Evolutionary conservation across 2,888 invertebrate species (phyloP).

Genomic region (Marronus borbonicus): DNA sequence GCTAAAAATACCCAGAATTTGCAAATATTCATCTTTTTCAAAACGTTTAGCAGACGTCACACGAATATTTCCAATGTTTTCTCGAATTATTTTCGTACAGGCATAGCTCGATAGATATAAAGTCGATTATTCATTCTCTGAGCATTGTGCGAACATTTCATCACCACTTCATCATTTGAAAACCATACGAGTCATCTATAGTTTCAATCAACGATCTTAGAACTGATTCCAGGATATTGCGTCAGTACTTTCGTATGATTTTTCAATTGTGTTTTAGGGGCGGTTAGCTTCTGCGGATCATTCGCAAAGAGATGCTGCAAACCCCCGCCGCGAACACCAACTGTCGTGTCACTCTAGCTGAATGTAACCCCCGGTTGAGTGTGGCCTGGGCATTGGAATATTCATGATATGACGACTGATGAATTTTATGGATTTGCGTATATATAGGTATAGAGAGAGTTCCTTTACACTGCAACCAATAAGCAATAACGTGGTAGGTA

Average conservation of each 20-base stretch:
- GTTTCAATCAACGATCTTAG: neutral
- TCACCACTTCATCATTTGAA: neutral
- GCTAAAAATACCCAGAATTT: too few relatives aligned
- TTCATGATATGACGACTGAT: neutral
- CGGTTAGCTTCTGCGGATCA: constrained; percentile 43
- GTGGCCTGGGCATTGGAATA: constrained; percentile 50
- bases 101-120: too few relatives aligned
- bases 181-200: neutral
- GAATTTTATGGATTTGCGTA: neutral
- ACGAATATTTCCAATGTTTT: too few relatives aligned
- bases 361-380: constrained; percentile 55
- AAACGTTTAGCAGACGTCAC: too few relatives aligned
- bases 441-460: neutral
- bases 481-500: neutral
- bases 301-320: constrained; percentile 58
- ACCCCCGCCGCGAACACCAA: constrained; percentile 61
- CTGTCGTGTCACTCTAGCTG: constrained; percentile 58
- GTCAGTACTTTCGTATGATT: neutral
- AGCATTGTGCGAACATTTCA: neutral
- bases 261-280: constrained; percentile 38
- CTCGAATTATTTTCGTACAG: too few relatives aligned
- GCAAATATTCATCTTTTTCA: too few relatives aligned
- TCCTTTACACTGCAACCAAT: neutral
- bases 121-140: neutral
- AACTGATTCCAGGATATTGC: neutral